Evolutionary conservation across 2,888 invertebrate species (phyloP).

Genomic region (Synergus gifuensis): DNA sequence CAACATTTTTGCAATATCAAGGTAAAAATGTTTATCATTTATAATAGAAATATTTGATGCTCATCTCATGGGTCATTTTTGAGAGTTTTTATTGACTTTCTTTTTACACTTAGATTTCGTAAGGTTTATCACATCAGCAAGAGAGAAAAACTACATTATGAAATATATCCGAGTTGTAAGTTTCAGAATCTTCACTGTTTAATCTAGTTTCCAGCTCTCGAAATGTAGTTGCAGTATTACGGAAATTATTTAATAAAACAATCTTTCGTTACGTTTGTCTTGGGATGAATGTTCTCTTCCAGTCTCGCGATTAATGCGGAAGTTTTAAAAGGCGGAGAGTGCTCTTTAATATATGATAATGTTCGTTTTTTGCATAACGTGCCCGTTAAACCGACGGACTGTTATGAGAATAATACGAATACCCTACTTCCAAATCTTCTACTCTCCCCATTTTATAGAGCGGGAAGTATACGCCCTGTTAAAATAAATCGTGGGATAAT

Average conservation of each 20-base stretch:
- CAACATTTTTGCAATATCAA: no score
- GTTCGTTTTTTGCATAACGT: slow-evolving; percentile 39
- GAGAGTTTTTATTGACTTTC: no score
- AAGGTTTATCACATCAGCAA: no score
- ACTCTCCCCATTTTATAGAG: slow-evolving; percentile 20
- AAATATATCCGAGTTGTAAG: neutral
- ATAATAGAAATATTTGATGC: no score
- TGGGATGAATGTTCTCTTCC: slow-evolving; percentile 16
- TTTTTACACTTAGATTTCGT: no score
- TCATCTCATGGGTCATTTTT: no score
- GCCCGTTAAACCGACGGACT: slow-evolving; percentile 37
- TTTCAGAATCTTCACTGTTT: neutral
- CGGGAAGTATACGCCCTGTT: slow-evolving; percentile 15
- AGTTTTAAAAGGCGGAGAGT: slow-evolving; percentile 9
- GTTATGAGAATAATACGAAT: slow-evolving; percentile 37
- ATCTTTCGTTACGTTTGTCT: slow-evolving; percentile 10
- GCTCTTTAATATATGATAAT: slow-evolving; percentile 39
- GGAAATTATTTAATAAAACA: slow-evolving; percentile 28
- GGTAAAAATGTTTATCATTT: no score
- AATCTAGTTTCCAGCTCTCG: neutral
- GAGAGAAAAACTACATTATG: neutral
- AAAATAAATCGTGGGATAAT: slow-evolving; percentile 38
- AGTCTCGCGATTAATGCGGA: slow-evolving; percentile 16
- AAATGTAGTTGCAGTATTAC: neutral
- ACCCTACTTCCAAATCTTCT: slow-evolving; percentile 25